A percentile compares a stretch with the other conserved stretches of the same genome.
These are phyloP conservation scores for Pandemis cinnamomeana DNA, from an alignment of 2,888 invertebrate species.

Conservation along the genomic window DNA sequence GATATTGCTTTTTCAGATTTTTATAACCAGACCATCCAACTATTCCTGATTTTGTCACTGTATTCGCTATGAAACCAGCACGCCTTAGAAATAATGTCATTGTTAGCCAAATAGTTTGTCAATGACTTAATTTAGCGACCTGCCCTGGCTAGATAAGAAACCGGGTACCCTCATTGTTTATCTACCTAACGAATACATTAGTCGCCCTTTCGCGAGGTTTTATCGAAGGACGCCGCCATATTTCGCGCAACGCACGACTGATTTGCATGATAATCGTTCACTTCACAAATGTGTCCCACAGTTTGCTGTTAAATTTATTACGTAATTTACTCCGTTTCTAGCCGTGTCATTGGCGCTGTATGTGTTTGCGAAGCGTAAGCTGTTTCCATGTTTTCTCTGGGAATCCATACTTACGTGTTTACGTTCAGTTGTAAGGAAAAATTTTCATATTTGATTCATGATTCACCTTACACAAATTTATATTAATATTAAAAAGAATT, in stretches of 20 bases:
- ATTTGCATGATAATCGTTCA: constrained; percentile 65
- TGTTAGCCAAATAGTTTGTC: constrained; percentile 48
- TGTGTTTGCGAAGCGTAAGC: constrained; percentile 1
- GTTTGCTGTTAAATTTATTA: constrained; percentile 48
- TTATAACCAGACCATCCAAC: background rate
- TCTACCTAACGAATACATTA: constrained; percentile 54
- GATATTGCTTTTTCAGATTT: too few species aligned
- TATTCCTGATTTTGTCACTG: background rate
- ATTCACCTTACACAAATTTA: background rate
- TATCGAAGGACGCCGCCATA: constrained; percentile 43
- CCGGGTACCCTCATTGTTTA: constrained; percentile 54
- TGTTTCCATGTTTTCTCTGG: background rate
- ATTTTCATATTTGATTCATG: constrained; percentile 1
- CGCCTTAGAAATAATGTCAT: background rate
- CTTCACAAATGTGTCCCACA: constrained; percentile 52
- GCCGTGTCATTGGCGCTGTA: constrained; percentile 2
- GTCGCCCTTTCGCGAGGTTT: constrained; percentile 51
- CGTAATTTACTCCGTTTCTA: constrained; percentile 40
- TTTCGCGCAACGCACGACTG: constrained; percentile 45
- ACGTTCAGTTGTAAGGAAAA: background rate
- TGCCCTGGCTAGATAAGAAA: constrained; percentile 53
- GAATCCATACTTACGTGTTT: background rate
- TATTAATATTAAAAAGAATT: background rate
- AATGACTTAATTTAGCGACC: constrained; percentile 50
- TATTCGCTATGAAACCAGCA: background rate